phyloP scores from a whole-genome alignment of 2,797 vertebrate species.

The Garrulus glandarius region DNA sequence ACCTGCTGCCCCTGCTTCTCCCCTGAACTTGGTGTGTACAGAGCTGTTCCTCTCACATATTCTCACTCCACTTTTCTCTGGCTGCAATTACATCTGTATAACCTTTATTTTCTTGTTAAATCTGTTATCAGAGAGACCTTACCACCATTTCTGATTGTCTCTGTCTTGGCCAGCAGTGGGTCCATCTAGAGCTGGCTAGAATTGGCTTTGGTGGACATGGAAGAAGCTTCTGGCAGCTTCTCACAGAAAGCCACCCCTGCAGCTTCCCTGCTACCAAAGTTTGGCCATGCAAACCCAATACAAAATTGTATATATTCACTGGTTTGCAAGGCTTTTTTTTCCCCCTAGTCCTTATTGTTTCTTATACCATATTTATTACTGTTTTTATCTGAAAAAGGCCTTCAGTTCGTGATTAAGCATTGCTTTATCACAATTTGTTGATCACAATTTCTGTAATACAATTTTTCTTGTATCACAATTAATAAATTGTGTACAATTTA shows the following conservation, averaged over 20 bases:
- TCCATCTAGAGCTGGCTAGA: too few species aligned
- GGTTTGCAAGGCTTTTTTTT: too few species aligned
- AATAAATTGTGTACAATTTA: too few species aligned
- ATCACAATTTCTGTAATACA: neutral
- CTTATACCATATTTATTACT: neutral
- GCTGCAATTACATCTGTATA: neutral
- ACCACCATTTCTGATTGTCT: neutral
- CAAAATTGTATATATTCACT: neutral
- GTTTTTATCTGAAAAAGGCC: neutral
- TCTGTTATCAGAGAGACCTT: neutral
- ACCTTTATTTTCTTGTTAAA: neutral
- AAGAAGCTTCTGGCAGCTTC: neutral
- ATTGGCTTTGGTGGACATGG: neutral
- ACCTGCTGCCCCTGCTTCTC: neutral
- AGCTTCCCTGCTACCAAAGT: neutral
- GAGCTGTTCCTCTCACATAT: neutral
- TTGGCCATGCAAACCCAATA: neutral
- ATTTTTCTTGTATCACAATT: neutral
- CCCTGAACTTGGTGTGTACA: too few species aligned
- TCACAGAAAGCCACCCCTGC: neutral
- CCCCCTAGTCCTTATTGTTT: fast-evolving
- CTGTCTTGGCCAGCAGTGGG: neutral
- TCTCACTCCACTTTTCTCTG: neutral
- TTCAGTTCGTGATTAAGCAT: neutral
- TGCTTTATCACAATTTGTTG: neutral